These are phyloP conservation scores for Saguinus imperator DNA, from an alignment of 2,113 vertebrate species.

Conservation along the genomic window DNA sequence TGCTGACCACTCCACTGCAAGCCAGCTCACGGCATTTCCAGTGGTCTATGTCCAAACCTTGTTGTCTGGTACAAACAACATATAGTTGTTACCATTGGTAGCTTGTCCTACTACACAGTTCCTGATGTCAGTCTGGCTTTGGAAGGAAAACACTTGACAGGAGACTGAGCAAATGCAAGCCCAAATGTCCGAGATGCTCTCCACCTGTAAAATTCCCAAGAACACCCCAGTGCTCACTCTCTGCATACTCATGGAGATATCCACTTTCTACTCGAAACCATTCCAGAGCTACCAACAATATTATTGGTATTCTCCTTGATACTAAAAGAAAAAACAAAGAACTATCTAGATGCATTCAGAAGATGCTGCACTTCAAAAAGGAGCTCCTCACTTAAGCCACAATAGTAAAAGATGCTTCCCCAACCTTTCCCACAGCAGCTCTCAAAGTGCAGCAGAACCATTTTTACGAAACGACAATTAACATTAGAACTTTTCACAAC, in stretches of 20 bases:
- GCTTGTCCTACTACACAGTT: not conserved
- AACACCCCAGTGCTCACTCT: no score
- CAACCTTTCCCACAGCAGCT: not conserved
- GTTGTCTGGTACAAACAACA: no score
- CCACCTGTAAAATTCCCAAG: not conserved
- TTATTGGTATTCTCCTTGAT: not conserved
- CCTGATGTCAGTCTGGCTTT: not conserved
- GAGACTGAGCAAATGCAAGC: not conserved
- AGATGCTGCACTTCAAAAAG: not conserved
- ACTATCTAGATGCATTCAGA: not conserved
- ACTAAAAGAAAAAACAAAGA: not conserved
- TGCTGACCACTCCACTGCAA: no score
- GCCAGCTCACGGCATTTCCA: not conserved
- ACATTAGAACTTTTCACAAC: not conserved
- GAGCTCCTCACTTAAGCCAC: not conserved
- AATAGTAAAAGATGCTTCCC: not conserved
- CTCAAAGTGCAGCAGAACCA: not conserved
- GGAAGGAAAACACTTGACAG: not conserved
- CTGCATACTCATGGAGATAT: not conserved
- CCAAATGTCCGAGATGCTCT: not conserved
- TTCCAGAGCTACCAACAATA: not conserved
- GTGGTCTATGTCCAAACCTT: not conserved
- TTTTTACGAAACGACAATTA: not conserved
- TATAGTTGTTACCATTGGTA: no score
- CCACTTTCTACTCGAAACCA: not conserved